Conservation (phyloP, 2,797 vertebrate species). For the Benthosema pterotum region DNA sequence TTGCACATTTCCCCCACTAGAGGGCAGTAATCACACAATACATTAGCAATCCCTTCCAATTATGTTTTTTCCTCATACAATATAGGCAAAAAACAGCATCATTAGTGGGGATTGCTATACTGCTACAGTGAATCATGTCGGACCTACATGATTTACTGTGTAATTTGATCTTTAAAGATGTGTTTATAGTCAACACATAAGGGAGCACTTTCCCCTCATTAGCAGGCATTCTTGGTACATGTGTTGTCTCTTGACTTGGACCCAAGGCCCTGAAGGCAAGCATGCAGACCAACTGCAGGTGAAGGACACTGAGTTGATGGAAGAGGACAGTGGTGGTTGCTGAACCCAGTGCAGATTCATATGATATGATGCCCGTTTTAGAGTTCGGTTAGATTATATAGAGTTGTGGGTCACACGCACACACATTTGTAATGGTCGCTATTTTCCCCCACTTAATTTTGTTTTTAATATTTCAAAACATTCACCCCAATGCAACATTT, state of each 20-base stretch:
- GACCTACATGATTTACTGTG: neutral
- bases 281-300: constrained; percentile 4
- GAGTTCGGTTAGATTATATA: neutral
- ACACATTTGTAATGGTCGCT: no score
- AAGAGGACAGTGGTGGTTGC: neutral
- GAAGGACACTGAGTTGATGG: constrained; percentile 25
- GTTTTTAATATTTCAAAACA: no score
- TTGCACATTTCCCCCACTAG: constrained; percentile 61
- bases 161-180: constrained; percentile 12
- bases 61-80: neutral
- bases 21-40: constrained; percentile 54
- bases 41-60: neutral
- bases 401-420: no score
- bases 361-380: no score
- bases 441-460: no score
- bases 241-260: constrained; percentile 17
- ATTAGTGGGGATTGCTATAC: no score
- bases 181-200: constrained; percentile 36
- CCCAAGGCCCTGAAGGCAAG: neutral
- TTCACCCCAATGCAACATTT: no score
- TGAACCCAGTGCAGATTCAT: no score
- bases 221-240: constrained; percentile 21
- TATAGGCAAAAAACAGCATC: no score
- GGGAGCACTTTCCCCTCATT: constrained; percentile 44
- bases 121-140: no score